These are phyloP conservation scores for Pristionchus exspectatus DNA, from an alignment of 2,888 invertebrate species.

Conservation along the genomic window DNA sequence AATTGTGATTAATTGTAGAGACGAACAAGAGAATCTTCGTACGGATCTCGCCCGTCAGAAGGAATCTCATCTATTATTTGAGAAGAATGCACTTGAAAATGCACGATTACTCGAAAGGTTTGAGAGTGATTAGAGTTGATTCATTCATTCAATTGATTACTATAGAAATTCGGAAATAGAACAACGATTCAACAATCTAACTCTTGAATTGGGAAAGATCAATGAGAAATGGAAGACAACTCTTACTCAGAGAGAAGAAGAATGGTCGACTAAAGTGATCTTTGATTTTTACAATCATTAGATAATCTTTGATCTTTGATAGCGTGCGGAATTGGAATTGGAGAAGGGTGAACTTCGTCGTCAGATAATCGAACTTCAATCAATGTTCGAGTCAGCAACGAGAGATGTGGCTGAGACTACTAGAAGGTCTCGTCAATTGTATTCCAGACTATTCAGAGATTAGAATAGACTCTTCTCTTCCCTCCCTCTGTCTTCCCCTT, in stretches of 20 bases:
- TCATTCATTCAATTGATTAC: not conserved
- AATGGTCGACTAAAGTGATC: slow-evolving; percentile 63
- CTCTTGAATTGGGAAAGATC: slow-evolving; percentile 65
- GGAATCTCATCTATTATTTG: slow-evolving; percentile 48
- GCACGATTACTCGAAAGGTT: slow-evolving; percentile 46
- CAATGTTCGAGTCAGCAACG: slow-evolving; percentile 64
- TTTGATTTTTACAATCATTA: not conserved
- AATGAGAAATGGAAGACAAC: slow-evolving; percentile 70
- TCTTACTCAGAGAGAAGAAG: slow-evolving; percentile 62
- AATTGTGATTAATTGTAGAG: slow-evolving; percentile 25
- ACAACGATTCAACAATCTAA: slow-evolving; percentile 63
- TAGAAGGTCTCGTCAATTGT: slow-evolving; percentile 61
- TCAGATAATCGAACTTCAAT: slow-evolving; percentile 62
- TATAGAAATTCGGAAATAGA: slow-evolving; percentile 65
- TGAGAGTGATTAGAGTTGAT: not conserved
- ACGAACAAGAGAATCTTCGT: slow-evolving; percentile 14
- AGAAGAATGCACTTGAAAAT: slow-evolving; percentile 55
- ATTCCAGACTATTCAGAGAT: slow-evolving; percentile 44
- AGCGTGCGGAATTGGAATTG: slow-evolving; percentile 59
- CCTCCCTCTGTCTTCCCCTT: not conserved
- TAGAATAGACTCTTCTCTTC: not conserved
- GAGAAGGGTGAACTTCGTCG: slow-evolving; percentile 64
- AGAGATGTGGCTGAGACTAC: slow-evolving; percentile 69
- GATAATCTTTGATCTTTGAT: not conserved
- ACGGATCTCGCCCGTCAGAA: slow-evolving; percentile 37